These are phyloP conservation scores for Teinopalpus imperialis DNA, from an alignment of 2,888 invertebrate genomes.

Conservation along the genomic window DNA sequence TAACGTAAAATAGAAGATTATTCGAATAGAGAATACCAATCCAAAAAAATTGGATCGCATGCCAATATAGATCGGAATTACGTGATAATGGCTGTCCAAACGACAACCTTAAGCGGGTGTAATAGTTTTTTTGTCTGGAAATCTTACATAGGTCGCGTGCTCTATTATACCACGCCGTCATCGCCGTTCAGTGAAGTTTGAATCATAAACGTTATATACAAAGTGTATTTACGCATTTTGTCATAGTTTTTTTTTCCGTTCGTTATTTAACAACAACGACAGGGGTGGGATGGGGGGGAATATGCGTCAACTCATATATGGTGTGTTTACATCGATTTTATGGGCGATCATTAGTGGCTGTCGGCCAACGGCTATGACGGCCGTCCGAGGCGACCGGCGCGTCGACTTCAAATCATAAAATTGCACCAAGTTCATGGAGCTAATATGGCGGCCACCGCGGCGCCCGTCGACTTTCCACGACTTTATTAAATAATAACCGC, in stretches of 20 bases:
- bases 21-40: too few species aligned
- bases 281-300: too few species aligned
- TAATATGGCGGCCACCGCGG: slow-evolving; percentile 42
- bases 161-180: too few species aligned
- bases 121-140: too few species aligned
- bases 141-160: too few species aligned
- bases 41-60: too few species aligned
- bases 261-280: slow-evolving; percentile 30
- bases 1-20: too few species aligned
- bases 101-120: too few species aligned
- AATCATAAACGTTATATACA: slow-evolving; percentile 7
- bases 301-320: slow-evolving; percentile 42
- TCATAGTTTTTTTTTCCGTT: slow-evolving; percentile 21
- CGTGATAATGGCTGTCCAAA: too few species aligned
- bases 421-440: slow-evolving; percentile 65
- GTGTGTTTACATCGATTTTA: slow-evolving; percentile 58
- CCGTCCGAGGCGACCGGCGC: slow-evolving; percentile 29
- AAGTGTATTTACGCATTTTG: slow-evolving; percentile 27
- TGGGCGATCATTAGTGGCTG: slow-evolving; percentile 46
- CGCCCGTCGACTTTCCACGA: slow-evolving; percentile 63
- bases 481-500: slow-evolving; percentile 70
- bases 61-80: too few species aligned
- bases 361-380: slow-evolving; percentile 34
- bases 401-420: slow-evolving; percentile 34
- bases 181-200: neutral